Conservation (phyloP, 2,888 invertebrate genomes). For the Malthinus flaveolus region DNA sequence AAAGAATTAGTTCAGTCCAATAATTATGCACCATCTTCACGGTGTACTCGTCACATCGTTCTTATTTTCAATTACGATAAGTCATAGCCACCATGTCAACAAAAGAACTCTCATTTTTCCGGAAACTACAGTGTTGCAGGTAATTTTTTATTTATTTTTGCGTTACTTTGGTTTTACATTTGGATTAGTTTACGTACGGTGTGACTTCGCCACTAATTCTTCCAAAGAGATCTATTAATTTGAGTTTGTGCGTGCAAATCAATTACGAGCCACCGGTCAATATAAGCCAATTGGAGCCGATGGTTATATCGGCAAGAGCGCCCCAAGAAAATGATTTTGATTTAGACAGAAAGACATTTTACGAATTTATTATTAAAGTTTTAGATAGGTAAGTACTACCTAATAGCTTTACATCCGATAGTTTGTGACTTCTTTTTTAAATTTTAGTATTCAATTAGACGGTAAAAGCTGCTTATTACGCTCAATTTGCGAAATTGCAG, state of each 20-base stretch:
- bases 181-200: constrained; percentile 44
- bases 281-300: constrained; percentile 38
- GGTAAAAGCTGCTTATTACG: constrained; percentile 45
- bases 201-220: constrained; percentile 45
- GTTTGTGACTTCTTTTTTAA: not conserved
- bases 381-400: constrained; percentile 40
- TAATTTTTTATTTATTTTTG: constrained; percentile 9
- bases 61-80: not conserved
- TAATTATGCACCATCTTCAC: not conserved
- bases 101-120: constrained; percentile 27
- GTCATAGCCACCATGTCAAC: constrained; percentile 6
- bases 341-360: constrained; percentile 43
- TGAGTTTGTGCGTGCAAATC: constrained; percentile 42
- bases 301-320: constrained; percentile 38
- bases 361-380: constrained; percentile 41
- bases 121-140: constrained; percentile 24
- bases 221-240: constrained; percentile 45
- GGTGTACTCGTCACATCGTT: not conserved
- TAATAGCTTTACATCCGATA: not conserved
- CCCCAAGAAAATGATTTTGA: constrained; percentile 36
- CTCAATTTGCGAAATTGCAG: constrained; percentile 47
- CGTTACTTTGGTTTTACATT: not conserved
- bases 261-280: constrained; percentile 46
- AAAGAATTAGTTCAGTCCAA: too few relatives aligned
- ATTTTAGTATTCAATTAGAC: constrained; percentile 44